These are phyloP conservation scores for Stegophylla sp. DNA, from an alignment of 2,888 invertebrate species.

Conservation along the genomic window DNA sequence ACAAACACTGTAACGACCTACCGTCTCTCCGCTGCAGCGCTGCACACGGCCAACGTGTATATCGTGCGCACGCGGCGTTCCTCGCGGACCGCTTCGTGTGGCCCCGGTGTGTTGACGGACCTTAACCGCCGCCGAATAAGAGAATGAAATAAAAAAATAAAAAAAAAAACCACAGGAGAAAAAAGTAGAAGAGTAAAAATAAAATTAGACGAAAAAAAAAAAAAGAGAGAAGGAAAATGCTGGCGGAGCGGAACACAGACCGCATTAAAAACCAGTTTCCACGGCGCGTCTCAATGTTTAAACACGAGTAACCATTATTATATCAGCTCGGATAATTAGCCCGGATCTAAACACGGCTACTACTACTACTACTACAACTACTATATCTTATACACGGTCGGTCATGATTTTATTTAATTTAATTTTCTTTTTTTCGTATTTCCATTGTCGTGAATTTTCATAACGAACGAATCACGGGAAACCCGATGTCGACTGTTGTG, in stretches of 20 bases:
- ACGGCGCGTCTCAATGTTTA: constrained; percentile 50
- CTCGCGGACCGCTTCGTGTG: constrained; percentile 28
- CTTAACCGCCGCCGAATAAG: constrained; percentile 46
- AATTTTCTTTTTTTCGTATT: background rate
- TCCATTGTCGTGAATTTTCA: constrained; percentile 27
- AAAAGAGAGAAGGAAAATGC: constrained; percentile 47
- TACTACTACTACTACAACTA: too few relatives aligned
- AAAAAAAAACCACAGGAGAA: constrained; percentile 2
- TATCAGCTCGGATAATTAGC: constrained; percentile 53
- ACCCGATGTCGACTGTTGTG: background rate
- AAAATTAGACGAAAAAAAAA: constrained; percentile 43
- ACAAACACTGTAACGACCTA: constrained; percentile 53
- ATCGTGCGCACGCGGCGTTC: constrained; percentile 27
- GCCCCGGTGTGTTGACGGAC: constrained; percentile 40
- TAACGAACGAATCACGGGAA: constrained; percentile 12
- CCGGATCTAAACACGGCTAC: constrained; percentile 40
- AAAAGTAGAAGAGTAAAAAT: constrained; percentile 31
- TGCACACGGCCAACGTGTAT: constrained; percentile 2
- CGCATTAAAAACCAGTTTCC: constrained; percentile 57
- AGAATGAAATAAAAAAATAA: background rate
- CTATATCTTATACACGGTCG: constrained; percentile 3
- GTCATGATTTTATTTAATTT: constrained; percentile 44
- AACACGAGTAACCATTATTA: constrained; percentile 51
- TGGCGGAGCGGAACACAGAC: constrained; percentile 54
- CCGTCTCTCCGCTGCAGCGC: too few relatives aligned